Evolutionary conservation across 2,888 invertebrate genomes (phyloP), one percentile per base, ranked within the genome.

Genomic region (Stomorhina lunata): DNA sequence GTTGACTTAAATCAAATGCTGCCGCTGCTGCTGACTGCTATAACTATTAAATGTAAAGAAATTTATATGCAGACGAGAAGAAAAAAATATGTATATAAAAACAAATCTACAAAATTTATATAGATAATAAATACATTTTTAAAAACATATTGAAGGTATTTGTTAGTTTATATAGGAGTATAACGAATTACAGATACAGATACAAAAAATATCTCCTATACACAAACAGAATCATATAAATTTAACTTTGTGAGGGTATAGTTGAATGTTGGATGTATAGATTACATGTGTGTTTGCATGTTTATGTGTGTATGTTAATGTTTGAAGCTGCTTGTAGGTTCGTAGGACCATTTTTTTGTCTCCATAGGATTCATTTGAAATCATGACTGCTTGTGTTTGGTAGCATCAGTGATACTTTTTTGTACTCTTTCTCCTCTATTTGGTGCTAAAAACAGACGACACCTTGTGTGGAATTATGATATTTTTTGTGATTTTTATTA

Each of bases 381-480:
- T 61, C 4, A 37, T 25, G n/a, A n/a, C n/a, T n/a, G n/a, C n/a
- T n/a, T n/a, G n/a, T n/a, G 32, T 53, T 45, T 45, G 50, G 71
- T 57, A 69, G 78, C 78, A 81, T 73, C 81, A 73, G n/a, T 69
- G 72, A 40, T 57, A 25, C 22, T 61, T n/a, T n/a, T n/a, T n/a
- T n/a, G n/a, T n/a, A n/a, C n/a, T n/a, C n/a, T n/a, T n/a, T 37
- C 50, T 32, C 27, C 76, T 73, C 40, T 55, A n/a, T 45, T 55
- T 73, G 55, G 78, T 73, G 78, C 73, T 81, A 69, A 81, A 73
- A 78, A 57, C 78, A 78, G 55, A 73, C n/a, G n/a, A n/a, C 77
- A 81, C 81, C 81, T 81, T 72, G 50, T 81, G 55, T 77, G 63
- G 72, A 77, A 72, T 77, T 77, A 72, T 73, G 63, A 81, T 76